Evolutionary conservation across 2,113 vertebrate genomes (phyloP), one percentile per base, ranked within the genome.

Genomic region (Muscicapa adusta): DNA sequence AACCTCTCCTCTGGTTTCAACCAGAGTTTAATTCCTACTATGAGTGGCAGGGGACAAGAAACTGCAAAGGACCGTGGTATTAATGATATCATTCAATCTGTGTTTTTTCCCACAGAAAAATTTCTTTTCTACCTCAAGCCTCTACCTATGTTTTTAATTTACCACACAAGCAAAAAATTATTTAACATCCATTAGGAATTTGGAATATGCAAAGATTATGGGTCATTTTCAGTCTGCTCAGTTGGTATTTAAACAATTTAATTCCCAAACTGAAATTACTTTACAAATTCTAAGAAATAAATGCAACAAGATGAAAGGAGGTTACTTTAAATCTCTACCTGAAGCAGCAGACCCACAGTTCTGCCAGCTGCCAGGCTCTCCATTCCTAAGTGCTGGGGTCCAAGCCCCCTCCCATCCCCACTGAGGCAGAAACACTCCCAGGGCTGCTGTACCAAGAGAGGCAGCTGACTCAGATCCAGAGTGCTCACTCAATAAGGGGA

Each of bases 381-480:
- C 58, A 58, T 19, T 12, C 53, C 61, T 14, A 24, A 56, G 25
- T 6, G 22, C 48, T 43, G 36, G 26, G 19, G 16, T 47, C 8
- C 24, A 10, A 85, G 50, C 3, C 33, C 54, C 25, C 7, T 57
- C 34, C 71, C 43, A 34, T 63, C 65, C 51, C 50, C 15, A 2
- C 13, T 25, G 63, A 58, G 62, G 34, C 51, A 76, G 60, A 18
- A 70, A 63, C 0, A 14, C 53, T 95, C 82, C 34, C 56, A 53
- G 50, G 50, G 72, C 29, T 70, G 42, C 50, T 58, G 68, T 54
- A 91, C 82, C 63, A 67, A 71, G 80, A 85, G 85, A 34, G 16
- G 85, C 1, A 3, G 28, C 60, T 96, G 93, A 97, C 47, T 97
- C 85, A 95, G 87, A 94, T 42, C 76, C 4, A 12, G 94, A 96